A percentile compares a stretch with the other conserved stretches of the same genome.
phyloP scores from a whole-genome alignment of 1,140 invertebrate genomes.

The Drosophila sproati region DNA sequence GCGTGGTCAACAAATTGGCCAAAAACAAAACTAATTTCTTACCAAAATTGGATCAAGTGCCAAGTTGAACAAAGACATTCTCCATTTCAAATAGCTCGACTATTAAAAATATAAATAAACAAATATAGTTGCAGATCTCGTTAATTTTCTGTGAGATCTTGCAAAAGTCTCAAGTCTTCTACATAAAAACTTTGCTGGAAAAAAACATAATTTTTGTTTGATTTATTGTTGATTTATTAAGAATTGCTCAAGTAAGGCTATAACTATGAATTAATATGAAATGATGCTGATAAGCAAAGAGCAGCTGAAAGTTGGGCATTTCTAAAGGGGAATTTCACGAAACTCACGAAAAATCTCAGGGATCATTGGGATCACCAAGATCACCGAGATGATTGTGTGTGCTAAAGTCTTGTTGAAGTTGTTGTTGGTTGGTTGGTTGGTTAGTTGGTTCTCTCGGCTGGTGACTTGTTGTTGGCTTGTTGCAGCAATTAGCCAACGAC shows the following conservation, averaged over 20 bases:
- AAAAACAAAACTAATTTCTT: conserved; percentile 29
- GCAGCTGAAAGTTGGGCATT: neutral
- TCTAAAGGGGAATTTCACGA: neutral
- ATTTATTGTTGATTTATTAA: no score
- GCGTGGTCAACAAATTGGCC: conserved; percentile 48
- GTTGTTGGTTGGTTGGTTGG: conserved; percentile 6
- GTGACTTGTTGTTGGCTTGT: conserved; percentile 49
- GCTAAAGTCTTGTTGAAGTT: conserved; percentile 15
- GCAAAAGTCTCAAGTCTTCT: no score
- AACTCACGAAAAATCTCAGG: neutral
- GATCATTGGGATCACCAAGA: conserved; percentile 21
- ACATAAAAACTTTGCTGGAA: no score
- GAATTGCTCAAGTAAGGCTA: no score
- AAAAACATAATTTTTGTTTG: no score
- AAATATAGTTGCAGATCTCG: no score
- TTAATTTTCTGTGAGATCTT: no score
- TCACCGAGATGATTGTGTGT: conserved; percentile 22
- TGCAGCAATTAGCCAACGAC: conserved; percentile 68
- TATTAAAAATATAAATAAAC: no score
- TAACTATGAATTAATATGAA: no score
- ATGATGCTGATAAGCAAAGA: neutral
- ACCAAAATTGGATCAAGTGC: conserved; percentile 37
- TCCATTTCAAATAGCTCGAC: conserved; percentile 7
- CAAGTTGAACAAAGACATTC: conserved; percentile 36
- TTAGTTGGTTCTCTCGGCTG: neutral